Evolutionary conservation across 2,888 invertebrate species (phyloP), one percentile per base, ranked within the genome.

Genomic region (Adineta ricciae): DNA sequence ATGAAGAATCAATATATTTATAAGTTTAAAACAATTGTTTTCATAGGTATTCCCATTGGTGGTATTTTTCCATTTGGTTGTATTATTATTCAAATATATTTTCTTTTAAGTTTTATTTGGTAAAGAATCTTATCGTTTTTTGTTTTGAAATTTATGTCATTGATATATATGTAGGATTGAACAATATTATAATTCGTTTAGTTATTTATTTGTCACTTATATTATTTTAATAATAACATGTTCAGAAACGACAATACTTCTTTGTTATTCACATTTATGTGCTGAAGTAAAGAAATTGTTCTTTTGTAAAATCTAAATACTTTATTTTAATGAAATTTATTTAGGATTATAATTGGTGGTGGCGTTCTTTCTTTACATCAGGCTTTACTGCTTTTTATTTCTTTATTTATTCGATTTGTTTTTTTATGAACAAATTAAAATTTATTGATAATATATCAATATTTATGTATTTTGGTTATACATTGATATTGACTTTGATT

Each of bases 181-280:
- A 91, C 95, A 97, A 92, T 96, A 96, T 93, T 97, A 97, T 91
- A 97, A 97, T 92, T 97, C 97, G 96, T 97, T 91, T 95, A 97
- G 97, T 87, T 97, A 97, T 91, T 92, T 97, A 87, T 96, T 97
- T 91, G 93, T 97, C 88, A 97, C 97, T 84, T 97, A 96, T 91
- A 93, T 96, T 88, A 97, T 97, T 89, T 92, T 97, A 87, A 94
- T 96, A 87, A 95, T 97, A 89, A 97, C 97, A 0, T 97, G 97
- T 91, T 96, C 96, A 8, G 96, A 97, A 92, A 96, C 96, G 16
- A 97, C 97, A 50, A 94, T 97, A 88, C 92, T 97, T 87, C 93
- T 97, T 54, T 96, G 96, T 91, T 97, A 97, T 92, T 97, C 97
- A 93, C 97, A 97, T 92, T 93, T 97, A 50, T 97, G 97, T 91